Evolutionary conservation across 2,888 invertebrate genomes (phyloP).

Genomic region (Sacculina carcini): DNA sequence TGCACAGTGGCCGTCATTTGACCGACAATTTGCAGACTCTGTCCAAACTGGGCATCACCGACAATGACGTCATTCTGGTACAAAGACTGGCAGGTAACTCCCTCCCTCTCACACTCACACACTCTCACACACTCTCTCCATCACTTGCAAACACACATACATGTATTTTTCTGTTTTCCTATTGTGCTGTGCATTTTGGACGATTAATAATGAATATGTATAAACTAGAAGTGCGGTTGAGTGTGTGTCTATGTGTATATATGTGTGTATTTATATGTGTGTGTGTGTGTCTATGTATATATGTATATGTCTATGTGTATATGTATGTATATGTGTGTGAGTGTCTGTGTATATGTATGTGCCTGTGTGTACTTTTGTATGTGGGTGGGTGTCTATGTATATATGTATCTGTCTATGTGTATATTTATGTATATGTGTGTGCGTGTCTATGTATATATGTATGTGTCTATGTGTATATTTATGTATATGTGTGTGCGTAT

Average conservation of each 20-base stretch:
- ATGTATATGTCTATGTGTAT: too few species aligned
- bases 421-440: too few species aligned
- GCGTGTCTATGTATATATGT: too few species aligned
- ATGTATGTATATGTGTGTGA: too few species aligned
- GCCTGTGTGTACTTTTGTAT: too few species aligned
- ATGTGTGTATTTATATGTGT: not conserved
- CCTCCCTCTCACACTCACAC: not conserved
- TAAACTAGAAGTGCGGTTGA: not conserved
- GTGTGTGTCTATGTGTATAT: too few species aligned
- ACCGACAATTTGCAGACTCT: conserved; percentile 57
- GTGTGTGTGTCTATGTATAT: too few species aligned
- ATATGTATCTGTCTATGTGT: too few species aligned
- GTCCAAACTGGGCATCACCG: conserved; percentile 51
- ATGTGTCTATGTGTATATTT: not conserved
- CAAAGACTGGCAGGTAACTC: not conserved
- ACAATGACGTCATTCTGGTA: conserved; percentile 67
- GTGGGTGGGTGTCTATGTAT: too few species aligned
- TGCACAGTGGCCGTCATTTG: conserved; percentile 61
- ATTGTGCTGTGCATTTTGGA: not conserved
- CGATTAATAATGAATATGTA: not conserved
- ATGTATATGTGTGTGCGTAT: not conserved
- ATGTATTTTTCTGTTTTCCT: not conserved
- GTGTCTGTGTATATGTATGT: not conserved
- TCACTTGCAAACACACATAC: not conserved
- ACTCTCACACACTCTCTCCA: not conserved